phyloP scores from a whole-genome alignment of 2,797 vertebrate species.

The Neoniphon sammara region DNA sequence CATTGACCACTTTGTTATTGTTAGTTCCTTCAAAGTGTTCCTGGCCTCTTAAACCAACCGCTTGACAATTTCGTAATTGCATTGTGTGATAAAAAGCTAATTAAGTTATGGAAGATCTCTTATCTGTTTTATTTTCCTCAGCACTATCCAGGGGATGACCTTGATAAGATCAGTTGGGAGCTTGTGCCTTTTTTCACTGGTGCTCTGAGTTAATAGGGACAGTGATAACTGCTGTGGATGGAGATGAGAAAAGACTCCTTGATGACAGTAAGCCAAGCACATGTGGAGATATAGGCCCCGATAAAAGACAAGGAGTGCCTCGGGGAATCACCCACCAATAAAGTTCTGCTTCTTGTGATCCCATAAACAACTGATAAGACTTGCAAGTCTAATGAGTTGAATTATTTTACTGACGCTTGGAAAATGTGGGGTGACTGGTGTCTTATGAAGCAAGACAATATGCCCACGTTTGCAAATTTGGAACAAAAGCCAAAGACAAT shows the following conservation, averaged over 20 bases:
- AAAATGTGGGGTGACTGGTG: slow-evolving; percentile 73
- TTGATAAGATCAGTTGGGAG: slow-evolving; percentile 82
- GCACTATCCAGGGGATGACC: slow-evolving; percentile 78
- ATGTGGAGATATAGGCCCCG: slow-evolving; percentile 73
- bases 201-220: slow-evolving; percentile 76
- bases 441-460: slow-evolving; percentile 66
- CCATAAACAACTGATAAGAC: slow-evolving; percentile 79
- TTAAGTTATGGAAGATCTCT: slow-evolving; percentile 87
- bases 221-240: slow-evolving; percentile 77
- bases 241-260: slow-evolving; percentile 78
- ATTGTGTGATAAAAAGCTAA: slow-evolving; percentile 86
- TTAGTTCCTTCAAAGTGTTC: slow-evolving; percentile 79
- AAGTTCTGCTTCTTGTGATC: slow-evolving; percentile 71
- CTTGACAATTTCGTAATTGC: slow-evolving; percentile 85
- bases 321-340: slow-evolving; percentile 73
- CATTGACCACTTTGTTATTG: slow-evolving; percentile 80
- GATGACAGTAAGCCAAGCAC: slow-evolving; percentile 79
- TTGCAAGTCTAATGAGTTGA: slow-evolving; percentile 75
- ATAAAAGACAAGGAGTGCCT: slow-evolving; percentile 74
- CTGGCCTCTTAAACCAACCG: slow-evolving; percentile 72
- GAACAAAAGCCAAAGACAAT: slow-evolving; percentile 52
- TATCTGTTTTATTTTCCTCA: slow-evolving; percentile 82
- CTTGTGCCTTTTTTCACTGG: slow-evolving; percentile 63
- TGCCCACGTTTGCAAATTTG: slow-evolving; percentile 60
- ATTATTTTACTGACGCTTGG: slow-evolving; percentile 77